Evolutionary conservation across 2,113 vertebrate genomes (phyloP), one percentile per base, ranked within the genome.

Genomic region (Planiliza haematocheilus): DNA sequence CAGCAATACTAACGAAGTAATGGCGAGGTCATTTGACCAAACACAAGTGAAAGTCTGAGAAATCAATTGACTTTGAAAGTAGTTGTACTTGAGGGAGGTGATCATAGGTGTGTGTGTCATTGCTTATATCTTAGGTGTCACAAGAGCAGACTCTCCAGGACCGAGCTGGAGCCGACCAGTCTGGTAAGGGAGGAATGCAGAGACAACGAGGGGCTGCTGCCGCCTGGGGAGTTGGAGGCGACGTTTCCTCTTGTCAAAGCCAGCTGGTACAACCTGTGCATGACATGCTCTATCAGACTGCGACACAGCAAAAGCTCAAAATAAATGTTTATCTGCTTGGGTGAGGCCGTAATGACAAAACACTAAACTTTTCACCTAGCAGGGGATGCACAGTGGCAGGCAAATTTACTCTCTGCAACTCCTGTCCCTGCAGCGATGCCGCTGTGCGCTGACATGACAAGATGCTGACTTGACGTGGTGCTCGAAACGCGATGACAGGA

Each of bases 121-220:
- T 72, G 88, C 77, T 73, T 64, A 81, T 87, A 84, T 89, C 86
- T 89, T 81, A 74, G 86, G 88, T 90, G 88, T 90, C 91, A 92
- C 82, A 70, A 48, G 80, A 87, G 83, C 63, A 87, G 89, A 72
- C 75, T 84, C 68, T 79, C 71, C 67, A 77, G 66, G 80, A 84
- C 65, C 30, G 61, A 74, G 79, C 67, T 79, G 91, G 91, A 91
- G 91, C 89, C 91, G 56, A 81, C 57, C 79, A 82, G 92, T 92
- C 90, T 92, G 86, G 82, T 42, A 46, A 39, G 63, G 50, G 36
- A 76, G 56, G 86, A 91, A 80, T 83, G 77, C 43, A 75, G 77
- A 70, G 83, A 85, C 61, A 74, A 86, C 56, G 56, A 59, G 70
- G 48, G 39, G 72, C 74, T 71, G 74, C 74, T 63, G 67, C 66